Percentiles rank a stretch among this genome's conserved stretches.
Conservation (phyloP, 1,140 invertebrate genomes). For the Antheraea mylitta region DNA sequence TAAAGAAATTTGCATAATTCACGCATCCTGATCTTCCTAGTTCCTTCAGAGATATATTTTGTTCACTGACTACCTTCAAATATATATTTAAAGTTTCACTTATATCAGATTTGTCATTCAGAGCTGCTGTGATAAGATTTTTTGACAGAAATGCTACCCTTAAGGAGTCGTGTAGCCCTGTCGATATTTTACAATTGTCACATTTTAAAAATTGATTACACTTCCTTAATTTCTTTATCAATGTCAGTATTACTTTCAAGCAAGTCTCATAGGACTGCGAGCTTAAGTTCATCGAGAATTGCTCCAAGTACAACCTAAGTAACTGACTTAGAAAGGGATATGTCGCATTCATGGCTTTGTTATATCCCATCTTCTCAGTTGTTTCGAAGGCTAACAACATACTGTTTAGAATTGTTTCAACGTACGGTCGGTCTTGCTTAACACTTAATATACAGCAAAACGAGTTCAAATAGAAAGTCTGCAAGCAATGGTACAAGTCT, state of each 20-base stretch:
- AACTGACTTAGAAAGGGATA: constrained; percentile 59
- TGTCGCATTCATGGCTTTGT: constrained; percentile 31
- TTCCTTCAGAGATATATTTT: constrained; percentile 47
- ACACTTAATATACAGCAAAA: constrained; percentile 49
- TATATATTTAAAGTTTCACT: constrained; percentile 30
- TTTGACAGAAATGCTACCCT: constrained; percentile 50
- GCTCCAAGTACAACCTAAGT: constrained; percentile 41
- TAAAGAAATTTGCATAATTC: constrained; percentile 48
- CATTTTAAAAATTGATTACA: constrained; percentile 55
- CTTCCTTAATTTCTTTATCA: constrained; percentile 39
- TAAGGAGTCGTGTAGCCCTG: constrained; percentile 54
- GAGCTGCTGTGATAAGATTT: constrained; percentile 36
- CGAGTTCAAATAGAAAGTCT: constrained; percentile 53
- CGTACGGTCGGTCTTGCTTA: constrained; percentile 21
- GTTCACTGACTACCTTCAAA: constrained; percentile 34
- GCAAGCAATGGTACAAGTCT: constrained; percentile 48
- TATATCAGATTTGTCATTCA: constrained; percentile 27
- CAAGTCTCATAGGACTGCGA: constrained; percentile 27
- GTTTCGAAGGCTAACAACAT: constrained; percentile 38
- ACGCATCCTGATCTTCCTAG: constrained; percentile 38
- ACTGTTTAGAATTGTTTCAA: constrained; percentile 43
- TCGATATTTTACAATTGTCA: constrained; percentile 51
- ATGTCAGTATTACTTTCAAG: constrained; percentile 44
- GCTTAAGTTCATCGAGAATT: neutral
- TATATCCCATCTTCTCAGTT: constrained; percentile 50